Evolutionary conservation across 2,113 vertebrate species (phyloP), one percentile per base, ranked within the genome.

Genomic region (Kobus ellipsiprymnus): DNA sequence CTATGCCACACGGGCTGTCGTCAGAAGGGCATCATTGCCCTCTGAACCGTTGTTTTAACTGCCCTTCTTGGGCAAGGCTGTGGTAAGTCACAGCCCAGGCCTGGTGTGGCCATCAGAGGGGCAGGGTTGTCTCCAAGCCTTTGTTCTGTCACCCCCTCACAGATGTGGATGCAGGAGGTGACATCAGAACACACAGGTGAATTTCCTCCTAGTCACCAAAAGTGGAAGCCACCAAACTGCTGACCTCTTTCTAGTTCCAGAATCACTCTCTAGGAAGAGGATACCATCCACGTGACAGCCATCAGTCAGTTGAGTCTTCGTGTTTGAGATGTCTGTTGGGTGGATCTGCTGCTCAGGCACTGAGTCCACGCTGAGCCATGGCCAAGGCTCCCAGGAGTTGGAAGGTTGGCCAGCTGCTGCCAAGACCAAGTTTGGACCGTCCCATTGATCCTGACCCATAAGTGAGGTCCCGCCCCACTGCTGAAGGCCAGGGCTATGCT

Each of bases 231-330:
- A 96, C 50, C 52, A 77, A 90, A 86, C 23, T 11, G 25, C 17
- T 11, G 25, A 89, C 54, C 82, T 87, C 83, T 87, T 87, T 67
- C 84, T 64, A 46, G 81, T 87, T 90, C 60, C 54, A 87, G 90
- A 95, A 86, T 94, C 95, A 60, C 50, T 96, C 3, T 16, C 29
- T 82, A 59, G 87, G 82, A 97, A 94, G 92, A 95, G 85, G 81
- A 87, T 40, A n/a, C 7, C 25, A 85, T 86, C 83, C 60, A 74
- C 0, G 1, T 52, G 95, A 87, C 13, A 13, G 48, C 27, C 23
- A 3, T 57, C 57, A 48, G 77, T 82, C 27, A 59, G 62, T 81
- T 25, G 33, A 84, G 44, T 97, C 67, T 94, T 91, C 85, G 21
- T 83, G 86, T 91, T 92, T 4, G 5, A 78, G 82, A n/a, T 87